Evolutionary conservation across 2,888 invertebrate species (phyloP), one percentile per base, ranked within the genome.

Genomic region (Marronus borbonicus): DNA sequence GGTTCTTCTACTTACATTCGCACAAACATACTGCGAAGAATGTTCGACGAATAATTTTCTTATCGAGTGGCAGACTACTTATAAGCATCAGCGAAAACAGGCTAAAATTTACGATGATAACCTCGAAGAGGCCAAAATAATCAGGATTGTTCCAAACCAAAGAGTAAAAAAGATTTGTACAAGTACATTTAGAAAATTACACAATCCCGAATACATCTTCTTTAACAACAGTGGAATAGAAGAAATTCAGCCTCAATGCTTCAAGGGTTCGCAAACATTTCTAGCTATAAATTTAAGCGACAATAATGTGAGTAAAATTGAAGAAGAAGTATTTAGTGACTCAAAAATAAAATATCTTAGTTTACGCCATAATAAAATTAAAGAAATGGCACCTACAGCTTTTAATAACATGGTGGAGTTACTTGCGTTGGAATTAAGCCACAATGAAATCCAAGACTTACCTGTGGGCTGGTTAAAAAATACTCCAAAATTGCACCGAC

Each of bases 351-450:
- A 79, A 44, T 84, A 84, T 77, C 58, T 85, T 60, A 81, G 81
- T 76, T 75, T 85, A 20, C 80, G 80, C 12, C 81, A 82, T 68
- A 85, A 85, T 78, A 81, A 81, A 50, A 85, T 85, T 8, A 84
- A 84, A 80, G 79, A 78, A 7, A 81, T 85, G 12, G 80, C 84
- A 44, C 80, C 83, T 3, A 81, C 80, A 55, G 84, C 85, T 12
- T 85, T 85, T 36, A 83, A 85, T 55, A 76, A 85, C 72, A 82
- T 85, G 80, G 82, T 84, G 1, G 83, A 85, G 68, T 81, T 85
- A 68, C 82, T 76, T 14, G 79, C 84, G 14, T 52, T 85, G 3
- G 79, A 81, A 12, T 78, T 85, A 20, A 83, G 84, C 62, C 80
- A 84, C 77, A 85, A 85, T 77, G 83, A 82, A 78, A 79, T 85